phyloP scores from a whole-genome alignment of 2,888 invertebrate genomes.

The Andricus quercusramuli region DNA sequence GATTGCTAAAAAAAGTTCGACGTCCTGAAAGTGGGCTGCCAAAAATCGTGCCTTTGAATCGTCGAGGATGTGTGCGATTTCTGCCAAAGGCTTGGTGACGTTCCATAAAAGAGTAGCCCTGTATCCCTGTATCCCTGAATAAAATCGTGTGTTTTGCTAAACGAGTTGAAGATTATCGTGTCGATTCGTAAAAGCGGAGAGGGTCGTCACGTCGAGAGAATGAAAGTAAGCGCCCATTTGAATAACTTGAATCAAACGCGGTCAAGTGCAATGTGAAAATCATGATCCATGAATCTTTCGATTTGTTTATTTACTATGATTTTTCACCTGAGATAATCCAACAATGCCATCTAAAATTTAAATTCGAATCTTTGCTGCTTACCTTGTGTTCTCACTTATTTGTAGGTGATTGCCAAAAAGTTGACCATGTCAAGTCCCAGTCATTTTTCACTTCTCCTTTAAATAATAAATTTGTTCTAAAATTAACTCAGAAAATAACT shows the following conservation, averaged over 20 bases:
- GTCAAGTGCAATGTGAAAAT: conserved; percentile 40
- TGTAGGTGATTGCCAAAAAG: no score
- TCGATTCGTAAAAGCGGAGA: background rate
- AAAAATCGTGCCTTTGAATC: conserved; percentile 7
- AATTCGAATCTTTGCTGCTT: no score
- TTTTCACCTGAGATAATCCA: no score
- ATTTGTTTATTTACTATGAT: background rate
- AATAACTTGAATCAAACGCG: conserved; percentile 33
- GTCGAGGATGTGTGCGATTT: background rate
- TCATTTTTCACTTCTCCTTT: no score
- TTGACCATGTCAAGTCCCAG: no score
- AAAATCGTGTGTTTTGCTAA: conserved; percentile 18
- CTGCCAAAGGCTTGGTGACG: background rate
- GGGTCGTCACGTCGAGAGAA: background rate
- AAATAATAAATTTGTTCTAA: no score
- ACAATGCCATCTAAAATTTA: no score
- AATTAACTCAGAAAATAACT: no score
- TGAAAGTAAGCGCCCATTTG: conserved; percentile 18
- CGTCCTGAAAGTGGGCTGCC: conserved; percentile 9
- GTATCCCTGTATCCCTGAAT: conserved; percentile 13
- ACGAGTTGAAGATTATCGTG: background rate
- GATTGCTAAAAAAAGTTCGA: background rate
- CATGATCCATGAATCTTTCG: background rate
- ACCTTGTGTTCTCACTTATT: no score
- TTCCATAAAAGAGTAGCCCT: conserved; percentile 1